Evolutionary conservation across 2,797 vertebrate species (phyloP), one percentile per base, ranked within the genome.

Genomic region (Malurus leucopterus): DNA sequence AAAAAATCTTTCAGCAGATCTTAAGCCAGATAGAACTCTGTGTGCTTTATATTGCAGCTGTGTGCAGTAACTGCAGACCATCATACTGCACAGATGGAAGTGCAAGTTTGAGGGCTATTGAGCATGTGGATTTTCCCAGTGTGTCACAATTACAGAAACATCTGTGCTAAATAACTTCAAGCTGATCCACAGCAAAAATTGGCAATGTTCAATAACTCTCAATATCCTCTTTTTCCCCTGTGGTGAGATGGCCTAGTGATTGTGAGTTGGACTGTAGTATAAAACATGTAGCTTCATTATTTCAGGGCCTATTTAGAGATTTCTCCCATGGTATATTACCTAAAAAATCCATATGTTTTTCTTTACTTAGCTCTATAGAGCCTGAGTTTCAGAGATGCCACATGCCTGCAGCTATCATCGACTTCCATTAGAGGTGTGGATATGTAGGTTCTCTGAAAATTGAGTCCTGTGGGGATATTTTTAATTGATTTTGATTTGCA

Each of bases 161-260:
- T 97, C 97, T 97, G 97, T 96, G 96, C 96, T 97, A 97, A 97
- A 97, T 97, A 97, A 97, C 96, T 96, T 97, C 96, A 97, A 97
- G 96, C 95, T 95, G 96, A 97, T 97, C 88, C 93, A 84, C 94
- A 94, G 92, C 94, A 96, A 97, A 97, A 97, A 96, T 94, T 96
- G 94, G 94, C 96, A 96, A 94, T 96, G 96, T 97, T 97, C 96
- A 96, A 97, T 97, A 97, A 96, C 80, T 94, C 91, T 96, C 93
- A 71, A 91, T 94, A 95, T 93, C 92, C 86, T 61, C 63, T 94
- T 92, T 88, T 94, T 91, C 75, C 95, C 95, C 87, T 72, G 94
- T 93, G 96, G 91, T 88, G 93, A 93, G 89, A 87, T 65, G 82
- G 76, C 92, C 93, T 96, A 84, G 95, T 96, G 94, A 90, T 75